These are phyloP conservation scores for Amiota mariae DNA, from an alignment of 2,888 invertebrate species.

Conservation along the genomic window DNA sequence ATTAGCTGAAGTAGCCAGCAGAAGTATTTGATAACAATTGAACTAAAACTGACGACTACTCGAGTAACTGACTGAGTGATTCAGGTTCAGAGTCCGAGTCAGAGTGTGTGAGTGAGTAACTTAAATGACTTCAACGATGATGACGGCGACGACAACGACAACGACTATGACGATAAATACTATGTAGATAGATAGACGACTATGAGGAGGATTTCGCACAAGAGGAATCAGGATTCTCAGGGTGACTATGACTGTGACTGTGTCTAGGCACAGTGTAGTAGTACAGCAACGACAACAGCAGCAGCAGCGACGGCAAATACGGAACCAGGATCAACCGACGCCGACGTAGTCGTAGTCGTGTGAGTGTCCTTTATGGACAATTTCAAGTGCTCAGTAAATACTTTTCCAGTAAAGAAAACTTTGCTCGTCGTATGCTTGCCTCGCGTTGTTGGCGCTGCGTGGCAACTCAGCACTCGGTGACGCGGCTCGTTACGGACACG, in stretches of 20 bases:
- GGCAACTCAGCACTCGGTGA: background rate
- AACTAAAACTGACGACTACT: constrained; percentile 36
- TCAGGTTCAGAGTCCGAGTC: constrained; percentile 36
- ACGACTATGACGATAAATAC: constrained; percentile 4
- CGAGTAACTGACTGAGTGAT: constrained; percentile 51
- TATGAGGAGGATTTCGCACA: background rate
- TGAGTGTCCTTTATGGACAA: constrained; percentile 23
- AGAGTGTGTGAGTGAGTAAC: constrained; percentile 15
- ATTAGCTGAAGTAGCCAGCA: constrained; percentile 47
- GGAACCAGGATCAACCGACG: constrained; percentile 38
- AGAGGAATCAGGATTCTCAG: background rate
- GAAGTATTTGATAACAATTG: constrained; percentile 15
- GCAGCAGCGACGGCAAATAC: constrained; percentile 37
- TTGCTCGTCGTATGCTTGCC: background rate
- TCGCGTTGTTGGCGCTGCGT: background rate
- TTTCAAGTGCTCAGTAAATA: constrained; percentile 28
- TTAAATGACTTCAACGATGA: background rate
- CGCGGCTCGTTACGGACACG: background rate
- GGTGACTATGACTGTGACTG: background rate
- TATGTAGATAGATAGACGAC: background rate
- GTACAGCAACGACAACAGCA: constrained; percentile 31
- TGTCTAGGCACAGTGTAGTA: constrained; percentile 8
- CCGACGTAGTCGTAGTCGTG: constrained; percentile 19
- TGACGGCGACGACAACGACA: constrained; percentile 15
- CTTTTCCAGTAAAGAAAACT: background rate